Evolutionary conservation across 2,113 vertebrate genomes (phyloP).

Genomic region (Callopanchax toddi): DNA sequence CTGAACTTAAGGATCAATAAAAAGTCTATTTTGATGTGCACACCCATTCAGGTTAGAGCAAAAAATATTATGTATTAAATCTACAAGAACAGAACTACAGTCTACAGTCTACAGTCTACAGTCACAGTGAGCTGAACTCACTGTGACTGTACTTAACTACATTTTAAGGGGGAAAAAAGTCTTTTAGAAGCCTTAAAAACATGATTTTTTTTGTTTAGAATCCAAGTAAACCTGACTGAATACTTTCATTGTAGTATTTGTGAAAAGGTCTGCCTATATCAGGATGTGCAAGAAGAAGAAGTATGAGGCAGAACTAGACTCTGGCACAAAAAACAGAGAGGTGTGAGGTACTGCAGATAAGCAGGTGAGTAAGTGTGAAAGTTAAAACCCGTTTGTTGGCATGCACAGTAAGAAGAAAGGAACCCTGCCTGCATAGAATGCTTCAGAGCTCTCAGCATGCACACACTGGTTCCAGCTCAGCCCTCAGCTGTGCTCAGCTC

Average conservation of each 20-base stretch:
- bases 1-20: no score
- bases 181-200: no score
- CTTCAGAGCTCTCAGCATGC: conserved; percentile 67
- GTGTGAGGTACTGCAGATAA: conserved; percentile 45
- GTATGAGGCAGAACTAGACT: conserved; percentile 53
- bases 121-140: no score
- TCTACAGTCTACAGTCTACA: no score
- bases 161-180: no score
- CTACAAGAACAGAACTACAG: no score
- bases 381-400: conserved; percentile 49
- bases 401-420: conserved; percentile 73
- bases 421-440: conserved; percentile 47
- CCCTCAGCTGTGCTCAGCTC: conserved; percentile 56
- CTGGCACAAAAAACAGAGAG: conserved; percentile 61
- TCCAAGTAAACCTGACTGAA: not conserved
- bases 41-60: no score
- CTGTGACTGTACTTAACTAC: no score
- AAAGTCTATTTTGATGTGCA: no score
- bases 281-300: conserved; percentile 34
- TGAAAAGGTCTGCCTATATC: conserved; percentile 15
- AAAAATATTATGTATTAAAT: no score
- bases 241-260: not conserved
- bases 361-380: conserved; percentile 31
- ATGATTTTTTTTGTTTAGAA: no score
- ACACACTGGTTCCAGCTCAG: conserved; percentile 58